Evolutionary conservation across 2,888 invertebrate genomes (phyloP), one percentile per base, ranked within the genome.

Genomic region (Prosapia bicincta): DNA sequence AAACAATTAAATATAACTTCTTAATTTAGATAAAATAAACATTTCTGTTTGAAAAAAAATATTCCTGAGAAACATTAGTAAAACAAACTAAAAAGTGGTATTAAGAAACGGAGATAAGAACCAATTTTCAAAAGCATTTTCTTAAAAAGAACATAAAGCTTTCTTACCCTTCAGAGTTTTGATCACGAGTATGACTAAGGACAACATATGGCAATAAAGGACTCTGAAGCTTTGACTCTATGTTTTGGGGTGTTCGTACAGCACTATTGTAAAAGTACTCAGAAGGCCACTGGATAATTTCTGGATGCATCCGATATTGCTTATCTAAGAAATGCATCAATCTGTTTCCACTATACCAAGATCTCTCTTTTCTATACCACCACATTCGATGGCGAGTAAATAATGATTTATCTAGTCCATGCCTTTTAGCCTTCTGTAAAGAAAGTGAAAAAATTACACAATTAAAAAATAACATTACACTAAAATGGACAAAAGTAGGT

Each of bases 261-360:
- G 83, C 84, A 7, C 88, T 88, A 67, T 85, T 86, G 83, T 95
- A 95, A 84, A 94, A 93, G 68, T 88, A 88, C 43, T 86, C 84
- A 84, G 93, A 95, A 0, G 97, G 96, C 88, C 93, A 97, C 75
- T 86, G 85, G 1, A 92, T 91, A 80, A 97, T 96, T 74, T 91
- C 91, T 0, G 89, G 88, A 80, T 94, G 92, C 97, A 97, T 97
- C 78, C 97, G 88, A 85, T 96, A 96, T 84, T 97, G 97, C 1
- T 85, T 87, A 79, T 88, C 86, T 30, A 95, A 85, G 80, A 89
- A 68, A 26, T 79, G 78, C 15, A 74, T 26, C 0, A 54, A 20
- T 5, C n/a, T 54, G 68, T 67, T 66, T 15, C 32, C 54, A 65
- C 69, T 66, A 2, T 85, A 78, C 88, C 85, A 9, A 90, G 86